A percentile compares a stretch with the other conserved stretches of the same genome.
Evolutionary conservation across 2,888 invertebrate genomes (phyloP).

Genomic region (Acronicta alni): DNA sequence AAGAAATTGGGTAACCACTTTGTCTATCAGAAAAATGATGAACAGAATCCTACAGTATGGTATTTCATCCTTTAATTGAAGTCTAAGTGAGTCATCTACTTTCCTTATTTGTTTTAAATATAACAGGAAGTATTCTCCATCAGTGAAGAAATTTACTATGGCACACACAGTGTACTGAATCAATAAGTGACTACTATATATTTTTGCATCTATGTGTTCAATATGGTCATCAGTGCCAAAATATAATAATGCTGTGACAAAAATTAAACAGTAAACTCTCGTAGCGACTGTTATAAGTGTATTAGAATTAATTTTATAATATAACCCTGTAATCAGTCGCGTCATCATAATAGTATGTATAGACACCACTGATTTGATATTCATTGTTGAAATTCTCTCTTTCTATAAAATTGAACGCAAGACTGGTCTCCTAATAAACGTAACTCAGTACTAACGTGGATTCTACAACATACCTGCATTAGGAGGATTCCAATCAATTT

Average conservation of each 20-base stretch:
- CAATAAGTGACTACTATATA: not conserved
- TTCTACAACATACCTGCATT: too few species aligned
- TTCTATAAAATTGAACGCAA: too few species aligned
- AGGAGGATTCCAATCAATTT: too few species aligned
- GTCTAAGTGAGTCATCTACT: not conserved
- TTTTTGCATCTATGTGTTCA: not conserved
- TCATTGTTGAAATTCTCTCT: too few species aligned
- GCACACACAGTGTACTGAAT: not conserved
- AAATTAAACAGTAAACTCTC: not conserved
- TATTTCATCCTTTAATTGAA: not conserved
- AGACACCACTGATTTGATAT: not conserved
- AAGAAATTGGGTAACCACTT: too few species aligned
- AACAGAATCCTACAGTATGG: not conserved
- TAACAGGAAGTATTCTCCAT: not conserved
- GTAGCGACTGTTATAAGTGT: not conserved
- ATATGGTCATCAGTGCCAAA: not conserved
- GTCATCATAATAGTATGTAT: not conserved
- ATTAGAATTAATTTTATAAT: not conserved
- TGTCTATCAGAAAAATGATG: not conserved
- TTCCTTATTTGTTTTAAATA: not conserved
- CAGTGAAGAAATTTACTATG: not conserved
- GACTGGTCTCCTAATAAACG: too few species aligned
- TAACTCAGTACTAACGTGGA: too few species aligned
- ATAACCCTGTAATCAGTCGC: constrained; percentile 1
- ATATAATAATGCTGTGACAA: too few species aligned